Evolutionary conservation across 1,140 invertebrate genomes (phyloP).

Genomic region (Choristoneura fumiferana): DNA sequence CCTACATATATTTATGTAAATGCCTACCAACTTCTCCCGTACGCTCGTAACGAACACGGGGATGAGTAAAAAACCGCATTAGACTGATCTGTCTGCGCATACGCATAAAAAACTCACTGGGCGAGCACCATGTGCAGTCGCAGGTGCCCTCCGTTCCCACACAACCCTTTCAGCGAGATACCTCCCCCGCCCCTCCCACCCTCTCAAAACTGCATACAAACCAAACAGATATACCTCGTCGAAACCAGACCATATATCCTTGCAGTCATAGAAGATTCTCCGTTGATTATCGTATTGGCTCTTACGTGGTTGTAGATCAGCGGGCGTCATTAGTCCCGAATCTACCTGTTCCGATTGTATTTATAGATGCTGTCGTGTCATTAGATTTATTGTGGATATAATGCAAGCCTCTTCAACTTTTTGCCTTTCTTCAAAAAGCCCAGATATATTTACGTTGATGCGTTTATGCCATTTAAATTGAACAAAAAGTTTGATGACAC

Average conservation of each 20-base stretch:
- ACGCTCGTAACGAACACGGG: slow-evolving; percentile 25
- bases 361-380: slow-evolving; percentile 75
- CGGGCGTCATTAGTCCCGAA: slow-evolving; percentile 58
- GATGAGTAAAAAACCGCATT: slow-evolving; percentile 73
- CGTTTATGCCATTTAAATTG: slow-evolving; percentile 9
- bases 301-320: slow-evolving; percentile 26
- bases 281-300: background rate
- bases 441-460: slow-evolving; percentile 11
- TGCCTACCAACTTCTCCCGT: slow-evolving; percentile 11
- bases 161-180: slow-evolving; percentile 69
- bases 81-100: slow-evolving; percentile 66
- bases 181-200: slow-evolving; percentile 30
- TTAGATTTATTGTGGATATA: slow-evolving; percentile 77
- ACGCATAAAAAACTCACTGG: slow-evolving; percentile 70
- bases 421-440: slow-evolving; percentile 42
- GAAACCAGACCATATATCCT: slow-evolving; percentile 28
- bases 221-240: slow-evolving; percentile 24
- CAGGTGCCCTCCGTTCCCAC: slow-evolving; percentile 76
- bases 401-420: slow-evolving; percentile 70
- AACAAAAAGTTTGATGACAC: slow-evolving; percentile 10
- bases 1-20: too few relatives aligned
- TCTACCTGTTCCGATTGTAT: slow-evolving; percentile 76
- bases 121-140: slow-evolving; percentile 73
- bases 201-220: slow-evolving; percentile 53
- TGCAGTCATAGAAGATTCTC: slow-evolving; percentile 18